Evolutionary conservation across 2,113 vertebrate genomes (phyloP), one percentile per base, ranked within the genome.

Genomic region (Neogobius melanostomus): DNA sequence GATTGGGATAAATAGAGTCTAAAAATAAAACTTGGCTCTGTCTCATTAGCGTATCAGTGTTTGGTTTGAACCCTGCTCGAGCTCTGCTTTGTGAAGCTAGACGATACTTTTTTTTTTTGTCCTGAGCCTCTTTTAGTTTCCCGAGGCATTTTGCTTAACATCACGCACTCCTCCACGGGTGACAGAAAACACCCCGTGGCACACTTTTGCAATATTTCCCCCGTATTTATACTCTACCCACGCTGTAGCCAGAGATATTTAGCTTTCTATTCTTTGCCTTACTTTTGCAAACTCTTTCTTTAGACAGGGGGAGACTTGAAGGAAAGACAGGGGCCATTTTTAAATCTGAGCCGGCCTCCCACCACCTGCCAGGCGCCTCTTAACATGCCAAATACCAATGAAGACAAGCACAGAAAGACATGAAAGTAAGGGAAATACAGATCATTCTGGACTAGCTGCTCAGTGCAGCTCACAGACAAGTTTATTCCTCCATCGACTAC

Each of bases 131-230:
- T 60, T 77, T 46, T 8, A 57, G 16, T 74, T 80, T 83, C 68
- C 75, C 15, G 5, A 67, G 77, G 73, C 72, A 50, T 81, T 77
- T 69, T 81, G 66, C 49, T 75, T 66, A 74, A 82, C 82, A 82
- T 85, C 69, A 81, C 60, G 79, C 1, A 60, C 74, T 79, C 70
- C 73, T 77, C 60, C 77, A 75, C 9, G 16, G 65, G 75, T 77
- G 75, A 87, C 82, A 77, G 77, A 72, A 79, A 80, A 82, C 69
- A 81, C 69, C 77, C 72, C 10, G 54, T 75, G 76, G 78, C 70
- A 77, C 57, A 69, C 56, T 80, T 53, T 74, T 77, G 64, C 57
- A 71, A 76, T 82, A 75, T 76, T 57, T 21, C 28, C 69, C 51
- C 74, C 63, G 45, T 75, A 79, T 87, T 82, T 81, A 71, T 80